Percentiles rank a stretch among this genome's conserved stretches.
These are phyloP conservation scores for Microplitis manilae DNA, from an alignment of 2,888 invertebrate genomes.

Conservation along the genomic window DNA sequence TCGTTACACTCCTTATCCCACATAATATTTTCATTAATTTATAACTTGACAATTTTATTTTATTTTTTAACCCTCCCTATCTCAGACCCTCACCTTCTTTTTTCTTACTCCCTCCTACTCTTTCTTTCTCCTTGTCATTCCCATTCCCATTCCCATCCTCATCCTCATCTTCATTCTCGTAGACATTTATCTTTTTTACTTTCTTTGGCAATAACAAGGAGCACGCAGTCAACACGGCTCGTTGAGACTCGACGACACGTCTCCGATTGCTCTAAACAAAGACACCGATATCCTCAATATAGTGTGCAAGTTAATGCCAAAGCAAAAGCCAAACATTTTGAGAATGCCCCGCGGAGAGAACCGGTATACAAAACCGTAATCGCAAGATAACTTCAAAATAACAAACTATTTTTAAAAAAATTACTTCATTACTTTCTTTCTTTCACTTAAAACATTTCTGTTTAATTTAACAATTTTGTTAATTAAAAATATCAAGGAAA, in stretches of 20 bases:
- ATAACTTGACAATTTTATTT: not conserved
- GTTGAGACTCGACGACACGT: constrained; percentile 36
- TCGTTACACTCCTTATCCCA: constrained; percentile 25
- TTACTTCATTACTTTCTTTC: not conserved
- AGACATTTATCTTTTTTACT: constrained; percentile 10
- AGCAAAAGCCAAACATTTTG: constrained; percentile 28
- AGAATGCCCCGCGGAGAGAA: constrained; percentile 38
- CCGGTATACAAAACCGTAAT: constrained; percentile 35
- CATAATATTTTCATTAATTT: constrained; percentile 9
- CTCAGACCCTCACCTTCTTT: not conserved
- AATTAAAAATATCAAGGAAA: constrained; percentile 7
- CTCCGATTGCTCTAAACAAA: constrained; percentile 28
- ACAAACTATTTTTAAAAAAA: not conserved
- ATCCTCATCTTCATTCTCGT: constrained; percentile 2
- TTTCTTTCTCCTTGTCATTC: not conserved
- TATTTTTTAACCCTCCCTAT: constrained; percentile 7
- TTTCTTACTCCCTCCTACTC: too few relatives aligned
- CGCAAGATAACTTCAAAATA: constrained; percentile 14
- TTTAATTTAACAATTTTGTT: constrained; percentile 5
- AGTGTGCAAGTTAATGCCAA: constrained; percentile 29
- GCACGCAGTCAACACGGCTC: constrained; percentile 27
- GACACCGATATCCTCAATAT: not conserved
- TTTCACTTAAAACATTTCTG: not conserved
- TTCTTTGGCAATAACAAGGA: constrained; percentile 25
- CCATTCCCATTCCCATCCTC: not conserved